Conservation (phyloP, 2,797 vertebrate species). For the Euphonia xanthogaster region DNA sequence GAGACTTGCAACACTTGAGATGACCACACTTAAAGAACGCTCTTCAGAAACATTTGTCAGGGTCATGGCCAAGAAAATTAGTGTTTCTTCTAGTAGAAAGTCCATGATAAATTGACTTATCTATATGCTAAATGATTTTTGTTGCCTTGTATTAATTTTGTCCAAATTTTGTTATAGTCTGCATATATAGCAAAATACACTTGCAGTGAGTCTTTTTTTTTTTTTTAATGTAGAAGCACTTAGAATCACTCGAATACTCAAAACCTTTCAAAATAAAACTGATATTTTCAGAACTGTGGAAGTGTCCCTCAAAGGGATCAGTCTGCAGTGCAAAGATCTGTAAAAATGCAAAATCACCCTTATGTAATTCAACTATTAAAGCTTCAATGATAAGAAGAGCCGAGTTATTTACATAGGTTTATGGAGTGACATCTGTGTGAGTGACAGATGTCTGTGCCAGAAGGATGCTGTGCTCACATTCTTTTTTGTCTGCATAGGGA, state of each 20-base stretch:
- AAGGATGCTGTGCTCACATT: slow-evolving; percentile 58
- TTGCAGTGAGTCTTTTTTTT: neutral
- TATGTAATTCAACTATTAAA: slow-evolving; percentile 22
- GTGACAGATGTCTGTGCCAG: slow-evolving; percentile 73
- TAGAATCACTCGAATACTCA: neutral
- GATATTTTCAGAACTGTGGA: neutral
- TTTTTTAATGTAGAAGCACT: neutral
- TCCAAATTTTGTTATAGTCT: slow-evolving; percentile 74
- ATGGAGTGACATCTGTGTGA: slow-evolving; percentile 62
- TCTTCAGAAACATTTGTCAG: slow-evolving; percentile 89
- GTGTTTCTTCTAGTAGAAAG: slow-evolving; percentile 94
- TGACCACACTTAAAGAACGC: slow-evolving; percentile 85
- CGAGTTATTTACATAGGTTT: slow-evolving; percentile 46
- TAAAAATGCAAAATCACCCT: slow-evolving; percentile 42
- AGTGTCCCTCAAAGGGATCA: neutral
- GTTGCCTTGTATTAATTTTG: slow-evolving; percentile 80
- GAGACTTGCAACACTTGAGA: slow-evolving; percentile 81
- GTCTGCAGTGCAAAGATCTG: neutral
- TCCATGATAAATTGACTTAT: slow-evolving; percentile 97
- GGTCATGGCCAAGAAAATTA: slow-evolving; percentile 89
- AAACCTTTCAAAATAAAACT: slow-evolving; percentile 14
- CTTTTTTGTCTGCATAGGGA: slow-evolving; percentile 46
- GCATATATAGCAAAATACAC: slow-evolving; percentile 65
- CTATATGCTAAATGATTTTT: slow-evolving; percentile 95
- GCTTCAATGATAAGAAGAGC: neutral